Conservation (phyloP, 2,797 vertebrate species). For the Protonibea diacanthus region DNA sequence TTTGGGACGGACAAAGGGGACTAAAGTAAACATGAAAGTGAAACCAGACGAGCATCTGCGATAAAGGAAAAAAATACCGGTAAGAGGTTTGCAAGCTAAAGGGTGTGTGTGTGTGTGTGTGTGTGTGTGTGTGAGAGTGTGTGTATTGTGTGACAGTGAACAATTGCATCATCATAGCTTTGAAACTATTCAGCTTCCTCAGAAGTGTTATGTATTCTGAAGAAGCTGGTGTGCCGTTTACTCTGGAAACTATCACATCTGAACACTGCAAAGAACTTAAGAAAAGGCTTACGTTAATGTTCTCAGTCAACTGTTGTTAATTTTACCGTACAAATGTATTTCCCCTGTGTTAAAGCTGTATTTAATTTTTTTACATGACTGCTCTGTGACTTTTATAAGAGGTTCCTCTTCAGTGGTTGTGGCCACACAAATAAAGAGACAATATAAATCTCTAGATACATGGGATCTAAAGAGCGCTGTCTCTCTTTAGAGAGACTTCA, state of each 20-base stretch:
- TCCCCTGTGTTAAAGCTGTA: neutral
- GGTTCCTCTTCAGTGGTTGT: slow-evolving; percentile 13
- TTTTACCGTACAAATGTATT: neutral
- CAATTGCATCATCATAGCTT: neutral
- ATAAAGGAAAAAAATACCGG: neutral
- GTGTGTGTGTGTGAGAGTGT: neutral
- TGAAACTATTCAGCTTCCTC: neutral
- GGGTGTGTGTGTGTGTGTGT: neutral
- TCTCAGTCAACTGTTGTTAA: neutral
- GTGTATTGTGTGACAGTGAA: slow-evolving; percentile 6
- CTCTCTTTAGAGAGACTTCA: slow-evolving; percentile 25
- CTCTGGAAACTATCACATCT: neutral
- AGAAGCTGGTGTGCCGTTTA: neutral
- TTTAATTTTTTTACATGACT: neutral
- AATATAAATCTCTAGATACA: slow-evolving; percentile 25
- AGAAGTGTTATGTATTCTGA: neutral
- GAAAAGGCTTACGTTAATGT: neutral
- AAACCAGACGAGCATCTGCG: slow-evolving; percentile 20
- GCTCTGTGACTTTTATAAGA: neutral
- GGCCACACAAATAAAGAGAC: slow-evolving; percentile 22
- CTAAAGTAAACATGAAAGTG: slow-evolving; percentile 34
- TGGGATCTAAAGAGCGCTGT: slow-evolving; percentile 1
- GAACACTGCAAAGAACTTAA: neutral
- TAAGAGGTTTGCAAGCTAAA: neutral
- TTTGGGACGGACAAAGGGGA: slow-evolving; percentile 20